phyloP scores from a whole-genome alignment of 1,140 invertebrate species.

The Tenebrio molitor region DNA sequence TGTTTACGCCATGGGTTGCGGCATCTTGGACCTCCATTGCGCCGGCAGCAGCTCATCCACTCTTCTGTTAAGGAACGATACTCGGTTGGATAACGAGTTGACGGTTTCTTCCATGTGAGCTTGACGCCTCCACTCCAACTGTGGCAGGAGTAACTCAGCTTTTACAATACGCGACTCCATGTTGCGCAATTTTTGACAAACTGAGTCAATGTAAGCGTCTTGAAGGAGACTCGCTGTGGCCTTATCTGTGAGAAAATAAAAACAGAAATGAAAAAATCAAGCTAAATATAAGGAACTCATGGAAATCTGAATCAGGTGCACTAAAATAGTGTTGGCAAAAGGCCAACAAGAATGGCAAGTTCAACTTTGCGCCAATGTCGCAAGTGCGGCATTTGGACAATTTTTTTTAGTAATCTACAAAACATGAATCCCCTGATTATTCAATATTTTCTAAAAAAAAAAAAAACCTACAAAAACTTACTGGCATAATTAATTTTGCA shows the following conservation, averaged over 20 bases:
- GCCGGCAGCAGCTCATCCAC: slow-evolving; percentile 63
- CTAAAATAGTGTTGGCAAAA: too few relatives aligned
- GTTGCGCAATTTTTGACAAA: slow-evolving; percentile 60
- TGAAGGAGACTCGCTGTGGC: slow-evolving; percentile 60
- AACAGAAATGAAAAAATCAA: too few relatives aligned
- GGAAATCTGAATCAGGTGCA: too few relatives aligned
- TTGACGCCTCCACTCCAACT: slow-evolving; percentile 62
- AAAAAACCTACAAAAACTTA: too few relatives aligned
- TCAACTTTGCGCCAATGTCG: too few relatives aligned
- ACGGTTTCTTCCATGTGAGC: slow-evolving; percentile 63
- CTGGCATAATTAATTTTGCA: slow-evolving; percentile 56
- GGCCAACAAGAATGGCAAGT: too few relatives aligned
- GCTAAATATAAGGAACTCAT: too few relatives aligned
- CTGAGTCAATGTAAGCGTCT: slow-evolving; percentile 65
- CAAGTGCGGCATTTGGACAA: too few relatives aligned
- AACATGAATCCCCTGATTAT: too few relatives aligned
- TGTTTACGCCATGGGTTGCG: slow-evolving; percentile 51
- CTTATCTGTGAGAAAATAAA: slow-evolving; percentile 54
- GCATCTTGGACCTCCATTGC: slow-evolving; percentile 61
- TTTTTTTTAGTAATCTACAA: too few relatives aligned
- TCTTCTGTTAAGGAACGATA: slow-evolving; percentile 63
- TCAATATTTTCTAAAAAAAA: too few relatives aligned
- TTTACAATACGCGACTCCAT: slow-evolving; percentile 63
- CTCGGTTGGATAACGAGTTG: slow-evolving; percentile 58
- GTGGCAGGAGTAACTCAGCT: slow-evolving; percentile 62